Conservation (phyloP, 2,888 invertebrate species). For the Volucella inanis region DNA sequence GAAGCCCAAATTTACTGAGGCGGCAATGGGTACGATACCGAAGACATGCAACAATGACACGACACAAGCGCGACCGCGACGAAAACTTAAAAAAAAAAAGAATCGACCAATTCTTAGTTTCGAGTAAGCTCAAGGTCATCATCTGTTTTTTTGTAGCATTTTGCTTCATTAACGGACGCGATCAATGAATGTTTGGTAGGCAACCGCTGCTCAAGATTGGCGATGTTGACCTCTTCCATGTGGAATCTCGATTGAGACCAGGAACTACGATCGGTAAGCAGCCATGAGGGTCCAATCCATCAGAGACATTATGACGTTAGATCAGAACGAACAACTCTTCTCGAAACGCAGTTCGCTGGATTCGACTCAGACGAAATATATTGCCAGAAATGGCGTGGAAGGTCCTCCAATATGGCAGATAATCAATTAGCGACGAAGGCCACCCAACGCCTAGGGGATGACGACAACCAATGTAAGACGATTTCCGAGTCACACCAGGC, state of each 20-base stretch:
- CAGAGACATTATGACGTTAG: too few relatives aligned
- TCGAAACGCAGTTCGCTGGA: constrained; percentile 13
- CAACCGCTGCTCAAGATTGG: neutral
- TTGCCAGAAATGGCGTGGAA: neutral
- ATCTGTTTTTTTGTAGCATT: neutral
- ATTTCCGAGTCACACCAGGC: constrained; percentile 3
- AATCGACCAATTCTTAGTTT: neutral
- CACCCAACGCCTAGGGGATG: too few relatives aligned
- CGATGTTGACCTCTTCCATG: neutral
- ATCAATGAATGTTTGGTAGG: neutral
- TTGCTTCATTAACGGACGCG: neutral
- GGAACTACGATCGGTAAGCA: neutral
- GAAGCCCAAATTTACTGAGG: neutral
- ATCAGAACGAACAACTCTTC: too few relatives aligned
- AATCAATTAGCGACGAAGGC: neutral
- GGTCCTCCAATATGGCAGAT: neutral
- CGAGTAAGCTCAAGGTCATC: neutral
- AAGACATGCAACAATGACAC: neutral
- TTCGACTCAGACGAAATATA: neutral
- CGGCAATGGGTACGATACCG: neutral
- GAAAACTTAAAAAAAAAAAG: neutral
- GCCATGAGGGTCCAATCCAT: too few relatives aligned
- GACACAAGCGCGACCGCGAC: constrained; percentile 5
- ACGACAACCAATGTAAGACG: too few relatives aligned
- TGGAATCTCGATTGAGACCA: neutral